Conservation (phyloP, 2,888 invertebrate species). For the Poecilobothrus nobilitatus region DNA sequence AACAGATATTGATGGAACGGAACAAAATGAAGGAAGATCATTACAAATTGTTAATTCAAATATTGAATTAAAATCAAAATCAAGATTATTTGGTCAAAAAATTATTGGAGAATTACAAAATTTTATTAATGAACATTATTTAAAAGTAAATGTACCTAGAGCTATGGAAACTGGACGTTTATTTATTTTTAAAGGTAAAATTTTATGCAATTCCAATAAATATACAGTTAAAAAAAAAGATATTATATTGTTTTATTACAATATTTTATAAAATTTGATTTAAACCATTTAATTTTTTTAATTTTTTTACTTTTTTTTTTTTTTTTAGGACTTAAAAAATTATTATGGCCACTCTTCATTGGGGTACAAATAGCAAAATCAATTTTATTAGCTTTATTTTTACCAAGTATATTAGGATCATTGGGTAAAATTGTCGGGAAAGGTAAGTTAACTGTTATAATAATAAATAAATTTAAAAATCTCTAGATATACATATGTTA, state of each 20-base stretch:
- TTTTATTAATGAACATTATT: constrained; percentile 43
- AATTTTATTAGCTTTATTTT: constrained; percentile 70
- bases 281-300: no score
- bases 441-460: constrained; percentile 57
- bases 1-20: neutral
- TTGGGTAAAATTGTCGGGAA: constrained; percentile 76
- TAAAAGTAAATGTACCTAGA: constrained; percentile 56
- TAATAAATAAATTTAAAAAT: no score
- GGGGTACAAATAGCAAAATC: constrained; percentile 77
- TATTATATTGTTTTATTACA: neutral
- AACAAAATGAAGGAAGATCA: no score
- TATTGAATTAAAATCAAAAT: neutral
- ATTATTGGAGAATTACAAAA: constrained; percentile 21
- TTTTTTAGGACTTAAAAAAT: constrained; percentile 72
- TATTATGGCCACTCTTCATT: constrained; percentile 71
- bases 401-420: constrained; percentile 74
- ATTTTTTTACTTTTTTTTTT: neutral
- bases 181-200: constrained; percentile 56
- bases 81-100: neutral
- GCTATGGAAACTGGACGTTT: constrained; percentile 52
- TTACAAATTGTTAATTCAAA: neutral
- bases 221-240: constrained; percentile 27
- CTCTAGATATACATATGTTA: neutral
- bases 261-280: neutral
- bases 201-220: constrained; percentile 52